Conservation (phyloP, 2,113 vertebrate genomes). For the Elephas maximus region DNA sequence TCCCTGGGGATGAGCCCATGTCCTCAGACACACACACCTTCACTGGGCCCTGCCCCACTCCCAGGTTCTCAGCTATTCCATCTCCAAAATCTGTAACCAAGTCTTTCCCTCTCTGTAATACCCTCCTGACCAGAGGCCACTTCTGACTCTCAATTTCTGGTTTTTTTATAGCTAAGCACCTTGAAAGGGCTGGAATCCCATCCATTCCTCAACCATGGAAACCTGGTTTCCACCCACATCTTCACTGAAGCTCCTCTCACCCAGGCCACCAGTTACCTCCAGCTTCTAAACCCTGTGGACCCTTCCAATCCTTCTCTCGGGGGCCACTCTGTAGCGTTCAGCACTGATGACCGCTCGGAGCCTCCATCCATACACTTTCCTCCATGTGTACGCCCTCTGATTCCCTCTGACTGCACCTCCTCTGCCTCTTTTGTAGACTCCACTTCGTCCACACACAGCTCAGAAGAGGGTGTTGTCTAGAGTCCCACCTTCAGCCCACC, state of each 20-base stretch:
- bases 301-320: neutral
- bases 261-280: neutral
- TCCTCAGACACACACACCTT: neutral
- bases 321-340: neutral
- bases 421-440: neutral
- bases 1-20: neutral
- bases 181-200: neutral
- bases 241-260: neutral
- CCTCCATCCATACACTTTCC: neutral
- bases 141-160: neutral
- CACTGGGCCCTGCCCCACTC: neutral
- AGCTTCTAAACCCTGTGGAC: neutral
- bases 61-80: neutral
- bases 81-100: neutral
- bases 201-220: neutral
- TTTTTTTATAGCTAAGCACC: neutral
- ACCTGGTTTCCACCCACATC: neutral
- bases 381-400: fast-evolving
- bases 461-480: neutral
- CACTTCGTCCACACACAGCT: neutral
- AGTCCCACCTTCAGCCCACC: neutral
- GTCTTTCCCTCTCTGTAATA: neutral
- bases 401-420: neutral
- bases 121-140: neutral
- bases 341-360: neutral